Percentiles rank a stretch among this genome's conserved stretches.
phyloP scores from a whole-genome alignment of 2,113 vertebrate genomes.

The Furnarius figulus region DNA sequence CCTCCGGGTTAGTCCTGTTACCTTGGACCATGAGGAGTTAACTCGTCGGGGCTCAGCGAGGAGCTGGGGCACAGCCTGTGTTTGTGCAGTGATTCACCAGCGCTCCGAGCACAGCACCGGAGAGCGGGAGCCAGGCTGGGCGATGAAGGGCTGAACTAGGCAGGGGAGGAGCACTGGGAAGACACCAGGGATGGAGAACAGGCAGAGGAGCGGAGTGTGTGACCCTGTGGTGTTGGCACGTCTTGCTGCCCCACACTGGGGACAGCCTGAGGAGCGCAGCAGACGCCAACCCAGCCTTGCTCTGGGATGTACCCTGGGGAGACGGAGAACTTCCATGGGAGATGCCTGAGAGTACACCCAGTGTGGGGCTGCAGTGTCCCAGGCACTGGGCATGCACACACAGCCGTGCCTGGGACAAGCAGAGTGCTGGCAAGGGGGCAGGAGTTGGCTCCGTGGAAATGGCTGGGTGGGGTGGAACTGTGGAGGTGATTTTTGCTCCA shows the following conservation, averaged over 20 bases:
- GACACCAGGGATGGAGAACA: background rate
- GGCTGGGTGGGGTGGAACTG: background rate
- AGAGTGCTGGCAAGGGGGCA: accelerated
- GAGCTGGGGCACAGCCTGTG: accelerated
- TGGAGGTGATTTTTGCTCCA: background rate
- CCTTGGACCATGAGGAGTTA: accelerated
- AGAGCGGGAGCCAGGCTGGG: accelerated
- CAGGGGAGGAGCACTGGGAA: background rate
- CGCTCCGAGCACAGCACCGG: accelerated
- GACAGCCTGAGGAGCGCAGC: background rate
- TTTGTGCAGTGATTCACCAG: background rate
- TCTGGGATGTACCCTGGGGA: background rate
- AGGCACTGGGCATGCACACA: accelerated
- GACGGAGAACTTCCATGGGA: background rate
- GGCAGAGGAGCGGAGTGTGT: background rate
- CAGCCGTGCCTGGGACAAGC: accelerated
- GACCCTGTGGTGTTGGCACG: accelerated
- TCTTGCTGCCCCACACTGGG: background rate
- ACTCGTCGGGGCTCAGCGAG: accelerated
- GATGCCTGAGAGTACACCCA: accelerated
- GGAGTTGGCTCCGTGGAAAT: background rate
- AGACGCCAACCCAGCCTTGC: background rate
- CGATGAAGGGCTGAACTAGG: background rate
- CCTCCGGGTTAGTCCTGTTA: background rate
- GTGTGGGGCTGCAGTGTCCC: accelerated